Evolutionary conservation across 2,888 invertebrate genomes (phyloP), one percentile per base, ranked within the genome.

Genomic region (Lottia scabra): DNA sequence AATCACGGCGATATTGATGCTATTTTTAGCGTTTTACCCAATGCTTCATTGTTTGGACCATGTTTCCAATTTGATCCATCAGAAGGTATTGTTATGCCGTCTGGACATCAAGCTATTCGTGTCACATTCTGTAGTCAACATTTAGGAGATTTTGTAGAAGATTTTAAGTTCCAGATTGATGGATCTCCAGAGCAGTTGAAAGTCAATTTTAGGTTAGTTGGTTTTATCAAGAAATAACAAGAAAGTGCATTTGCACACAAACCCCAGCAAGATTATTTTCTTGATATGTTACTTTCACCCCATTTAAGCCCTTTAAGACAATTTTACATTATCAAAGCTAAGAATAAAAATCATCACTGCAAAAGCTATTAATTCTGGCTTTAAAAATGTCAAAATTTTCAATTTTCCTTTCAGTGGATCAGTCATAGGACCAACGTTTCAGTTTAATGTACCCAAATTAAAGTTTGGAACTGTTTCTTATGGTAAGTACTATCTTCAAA

Each of bases 1-100:
- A 90, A 90, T 79, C 88, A 88, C 70, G 90, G 90, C 5, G 88
- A 89, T 76, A 90, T 90, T 73, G 89, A 88, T 81, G 90, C 90
- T 66, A 88, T 87, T 65, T 89, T 82, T 75, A 86, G 82, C 72
- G 84, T 89, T 46, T 75, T 85, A 63, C 84, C 85, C 13, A 82
- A 84, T 44, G 83, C 81, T 68, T 79, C 85, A 19, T 81, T 84
- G 48, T 89, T 89, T 81, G 87, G 88, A 26, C 85, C 86, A 13
- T 88, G 87, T 79, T 90, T 89, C 78, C 71, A 78, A 23, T 88
- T 90, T 75, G 87, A 87, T 74, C 89, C 89, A 0, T 82, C 87
- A 8, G 88, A 89, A 70, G 88, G 88, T 16, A 86, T 88, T 56
- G 85, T 90, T 10, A 86, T 87, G 84, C 88, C 89, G 1, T 88